A percentile compares a stretch with the other conserved stretches of the same genome.
phyloP scores from a whole-genome alignment of 2,113 vertebrate genomes.

The Amblyopsis rosae region DNA sequence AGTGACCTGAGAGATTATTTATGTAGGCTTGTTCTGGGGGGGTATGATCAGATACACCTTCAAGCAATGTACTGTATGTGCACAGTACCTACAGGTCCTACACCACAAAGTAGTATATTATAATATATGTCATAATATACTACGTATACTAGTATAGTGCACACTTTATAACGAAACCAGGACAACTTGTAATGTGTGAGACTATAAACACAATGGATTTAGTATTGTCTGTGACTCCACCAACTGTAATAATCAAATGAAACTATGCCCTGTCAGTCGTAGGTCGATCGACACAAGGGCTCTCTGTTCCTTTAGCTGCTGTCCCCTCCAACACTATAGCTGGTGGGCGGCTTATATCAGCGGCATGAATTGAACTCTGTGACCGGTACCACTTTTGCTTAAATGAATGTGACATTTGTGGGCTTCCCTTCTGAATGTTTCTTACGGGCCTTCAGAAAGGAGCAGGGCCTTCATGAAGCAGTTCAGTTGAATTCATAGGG shows the following conservation, averaged over 20 bases:
- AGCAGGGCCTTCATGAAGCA: constrained; percentile 53
- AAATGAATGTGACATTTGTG: constrained; percentile 67
- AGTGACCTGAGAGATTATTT: constrained; percentile 70
- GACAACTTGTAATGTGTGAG: constrained; percentile 15
- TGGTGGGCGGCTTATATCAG: constrained; percentile 70
- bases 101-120: no score
- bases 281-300: constrained; percentile 75
- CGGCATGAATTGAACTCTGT: constrained; percentile 74
- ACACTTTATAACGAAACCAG: constrained; percentile 21
- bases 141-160: neutral
- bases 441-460: constrained; percentile 44
- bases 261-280: constrained; percentile 65
- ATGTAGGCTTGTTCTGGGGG: constrained; percentile 16
- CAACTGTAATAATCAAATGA: no score
- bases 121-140: no score
- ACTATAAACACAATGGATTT: neutral
- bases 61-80: no score
- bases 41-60: constrained; percentile 3
- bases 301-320: constrained; percentile 70
- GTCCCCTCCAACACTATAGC: constrained; percentile 68
- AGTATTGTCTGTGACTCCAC: neutral
- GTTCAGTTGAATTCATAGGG: constrained; percentile 43
- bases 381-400: constrained; percentile 66
- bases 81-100: no score
- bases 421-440: constrained; percentile 55